These are phyloP conservation scores for Drosophila nigromelanica DNA, from an alignment of 1,140 invertebrate genomes.

Conservation along the genomic window DNA sequence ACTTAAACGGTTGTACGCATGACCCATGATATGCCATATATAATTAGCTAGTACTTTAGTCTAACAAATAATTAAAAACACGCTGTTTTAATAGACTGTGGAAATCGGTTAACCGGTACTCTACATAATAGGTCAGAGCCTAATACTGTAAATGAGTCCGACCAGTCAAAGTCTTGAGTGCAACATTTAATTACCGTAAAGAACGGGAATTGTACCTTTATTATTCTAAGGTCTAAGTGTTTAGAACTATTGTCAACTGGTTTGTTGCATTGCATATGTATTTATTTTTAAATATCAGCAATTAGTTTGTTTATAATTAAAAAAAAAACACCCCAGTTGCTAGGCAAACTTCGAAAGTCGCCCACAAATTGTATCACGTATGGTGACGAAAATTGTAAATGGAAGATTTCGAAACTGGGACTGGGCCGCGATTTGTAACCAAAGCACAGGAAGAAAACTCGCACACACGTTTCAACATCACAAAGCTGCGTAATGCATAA, in stretches of 20 bases:
- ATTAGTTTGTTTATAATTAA: neutral
- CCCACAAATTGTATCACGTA: slow-evolving; percentile 64
- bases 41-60: neutral
- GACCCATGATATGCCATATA: slow-evolving; percentile 19
- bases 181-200: neutral
- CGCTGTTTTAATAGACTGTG: neutral
- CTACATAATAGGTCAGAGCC: neutral
- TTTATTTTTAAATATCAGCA: neutral
- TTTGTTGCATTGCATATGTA: neutral
- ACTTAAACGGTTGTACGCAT: slow-evolving; percentile 45
- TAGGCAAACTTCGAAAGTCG: slow-evolving; percentile 38
- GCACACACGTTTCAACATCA: slow-evolving; percentile 55
- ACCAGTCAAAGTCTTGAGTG: neutral
- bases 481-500: slow-evolving; percentile 72
- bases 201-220: neutral
- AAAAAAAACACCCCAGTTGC: neutral
- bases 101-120: neutral
- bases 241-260: neutral
- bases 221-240: neutral
- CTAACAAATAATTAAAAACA: neutral
- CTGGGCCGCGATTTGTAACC: slow-evolving; percentile 74
- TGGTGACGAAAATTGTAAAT: slow-evolving; percentile 51
- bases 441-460: slow-evolving; percentile 62
- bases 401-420: slow-evolving; percentile 71
- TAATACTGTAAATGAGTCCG: neutral